Percentiles rank a stretch among this genome's conserved stretches.
These are phyloP conservation scores for Steatocranus sp. DNA, from an alignment of 2,797 vertebrate species.

Conservation along the genomic window DNA sequence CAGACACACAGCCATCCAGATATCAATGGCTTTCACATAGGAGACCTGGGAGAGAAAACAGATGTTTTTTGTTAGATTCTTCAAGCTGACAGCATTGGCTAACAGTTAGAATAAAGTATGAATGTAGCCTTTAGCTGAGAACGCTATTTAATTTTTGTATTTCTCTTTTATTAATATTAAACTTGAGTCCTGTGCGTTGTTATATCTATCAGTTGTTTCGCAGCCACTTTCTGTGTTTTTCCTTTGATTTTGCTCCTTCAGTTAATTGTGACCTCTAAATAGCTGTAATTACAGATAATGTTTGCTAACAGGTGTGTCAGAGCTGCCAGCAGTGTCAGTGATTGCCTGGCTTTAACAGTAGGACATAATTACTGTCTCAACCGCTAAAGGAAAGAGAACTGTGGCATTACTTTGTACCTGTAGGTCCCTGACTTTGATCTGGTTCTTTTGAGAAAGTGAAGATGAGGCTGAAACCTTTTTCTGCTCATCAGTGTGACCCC, in stretches of 20 bases:
- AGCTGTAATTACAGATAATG: conserved; percentile 17
- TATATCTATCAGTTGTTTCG: background rate
- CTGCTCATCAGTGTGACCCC: conserved; percentile 24
- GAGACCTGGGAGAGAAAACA: conserved; percentile 82
- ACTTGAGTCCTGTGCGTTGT: background rate
- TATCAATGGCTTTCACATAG: conserved; percentile 98
- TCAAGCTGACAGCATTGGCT: background rate
- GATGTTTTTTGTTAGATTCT: conserved; percentile 23
- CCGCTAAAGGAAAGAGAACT: background rate
- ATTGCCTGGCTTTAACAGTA: background rate
- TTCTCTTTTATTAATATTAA: background rate
- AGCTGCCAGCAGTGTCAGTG: background rate
- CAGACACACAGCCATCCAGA: conserved; percentile 99
- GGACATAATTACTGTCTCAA: conserved; percentile 25
- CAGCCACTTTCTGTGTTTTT: background rate
- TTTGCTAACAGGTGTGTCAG: conserved; percentile 23
- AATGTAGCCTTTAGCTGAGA: background rate
- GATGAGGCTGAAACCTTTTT: conserved; percentile 20
- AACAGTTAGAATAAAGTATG: background rate
- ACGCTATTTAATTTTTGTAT: background rate
- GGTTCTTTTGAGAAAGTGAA: background rate
- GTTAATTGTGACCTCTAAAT: conserved; percentile 12
- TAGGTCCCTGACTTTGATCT: background rate
- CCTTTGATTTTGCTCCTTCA: background rate
- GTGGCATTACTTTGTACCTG: background rate